Percentiles rank a stretch among this genome's conserved stretches.
Conservation (phyloP, 2,888 invertebrate genomes). For the Oxycera nigricornis region DNA sequence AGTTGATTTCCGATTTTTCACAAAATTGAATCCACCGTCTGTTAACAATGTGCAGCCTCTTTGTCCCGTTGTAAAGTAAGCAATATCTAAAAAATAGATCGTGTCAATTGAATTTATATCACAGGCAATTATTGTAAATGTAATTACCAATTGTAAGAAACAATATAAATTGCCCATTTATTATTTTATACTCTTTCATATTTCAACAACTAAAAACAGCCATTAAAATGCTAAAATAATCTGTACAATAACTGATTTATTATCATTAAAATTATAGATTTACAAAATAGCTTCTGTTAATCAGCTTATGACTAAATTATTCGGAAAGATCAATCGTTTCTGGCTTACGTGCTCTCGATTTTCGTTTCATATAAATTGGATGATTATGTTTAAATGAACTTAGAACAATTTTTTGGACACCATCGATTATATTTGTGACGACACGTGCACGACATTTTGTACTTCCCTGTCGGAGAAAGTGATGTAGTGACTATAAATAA, state of each 20-base stretch:
- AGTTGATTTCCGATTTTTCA: conserved; percentile 59
- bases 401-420: conserved; percentile 59
- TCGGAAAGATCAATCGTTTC: background rate
- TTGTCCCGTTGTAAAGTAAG: conserved; percentile 59
- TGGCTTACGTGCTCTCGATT: conserved; percentile 48
- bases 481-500: too few relatives aligned
- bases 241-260: background rate
- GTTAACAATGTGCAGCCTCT: conserved; percentile 58
- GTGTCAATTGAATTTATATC: background rate
- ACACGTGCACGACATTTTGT: conserved; percentile 61
- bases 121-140: background rate
- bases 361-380: conserved; percentile 54
- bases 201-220: too few relatives aligned
- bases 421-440: conserved; percentile 59
- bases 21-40: conserved; percentile 56
- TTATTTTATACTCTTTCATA: background rate
- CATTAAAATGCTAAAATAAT: background rate
- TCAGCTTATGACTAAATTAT: background rate
- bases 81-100: conserved; percentile 54
- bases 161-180: too few relatives aligned
- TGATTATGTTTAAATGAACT: conserved; percentile 59
- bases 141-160: background rate
- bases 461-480: too few relatives aligned
- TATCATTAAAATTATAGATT: background rate
- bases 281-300: too few relatives aligned